Evolutionary conservation across 2,888 invertebrate species (phyloP).

Genomic region (Mechanitis messenoides): DNA sequence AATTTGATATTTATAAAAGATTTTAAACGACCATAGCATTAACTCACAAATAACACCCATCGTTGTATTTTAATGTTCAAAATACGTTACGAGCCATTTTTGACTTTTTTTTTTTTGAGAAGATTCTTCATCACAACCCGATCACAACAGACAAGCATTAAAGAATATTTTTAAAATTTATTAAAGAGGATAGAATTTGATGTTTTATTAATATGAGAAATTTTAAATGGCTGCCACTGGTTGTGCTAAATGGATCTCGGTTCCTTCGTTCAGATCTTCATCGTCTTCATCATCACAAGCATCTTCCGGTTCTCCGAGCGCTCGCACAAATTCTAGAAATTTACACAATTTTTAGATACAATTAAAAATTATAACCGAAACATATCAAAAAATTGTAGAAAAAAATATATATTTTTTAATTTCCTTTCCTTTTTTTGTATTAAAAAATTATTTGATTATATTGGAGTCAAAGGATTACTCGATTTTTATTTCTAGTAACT

Average conservation of each 20-base stretch:
- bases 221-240: slow-evolving; percentile 46
- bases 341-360: no score
- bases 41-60: neutral
- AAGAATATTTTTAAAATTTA: slow-evolving; percentile 1
- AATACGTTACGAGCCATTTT: no score
- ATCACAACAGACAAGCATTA: slow-evolving; percentile 13
- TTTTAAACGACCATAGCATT: neutral
- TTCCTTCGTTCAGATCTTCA: slow-evolving; percentile 55
- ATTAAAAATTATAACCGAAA: no score
- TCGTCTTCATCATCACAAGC: slow-evolving; percentile 84
- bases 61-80: neutral
- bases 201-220: neutral
- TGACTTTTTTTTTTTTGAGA: neutral
- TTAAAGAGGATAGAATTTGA: neutral
- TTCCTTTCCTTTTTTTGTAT: no score
- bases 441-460: no score
- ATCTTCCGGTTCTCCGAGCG: slow-evolving; percentile 90
- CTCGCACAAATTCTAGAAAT: slow-evolving; percentile 84
- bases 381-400: no score
- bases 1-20: neutral
- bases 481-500: no score
- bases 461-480: no score
- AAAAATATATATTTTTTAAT: no score
- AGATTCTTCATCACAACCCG: slow-evolving; percentile 21
- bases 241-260: slow-evolving; percentile 48